Conservation (phyloP, 2,888 invertebrate genomes). For the Pristionchus exspectatus region DNA sequence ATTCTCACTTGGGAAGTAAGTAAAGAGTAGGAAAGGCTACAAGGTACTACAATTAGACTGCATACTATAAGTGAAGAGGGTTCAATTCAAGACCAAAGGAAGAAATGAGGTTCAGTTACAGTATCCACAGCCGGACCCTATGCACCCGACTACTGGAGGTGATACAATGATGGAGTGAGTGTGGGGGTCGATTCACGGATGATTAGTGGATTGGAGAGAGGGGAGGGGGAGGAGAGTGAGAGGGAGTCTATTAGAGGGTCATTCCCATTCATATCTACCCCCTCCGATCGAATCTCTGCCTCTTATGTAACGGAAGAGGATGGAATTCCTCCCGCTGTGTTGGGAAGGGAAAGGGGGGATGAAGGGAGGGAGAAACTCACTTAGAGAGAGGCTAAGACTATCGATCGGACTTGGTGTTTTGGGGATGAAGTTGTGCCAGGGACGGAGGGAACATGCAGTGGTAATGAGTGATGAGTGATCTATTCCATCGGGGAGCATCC, state of each 20-base stretch:
- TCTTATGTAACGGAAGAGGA: conserved; percentile 43
- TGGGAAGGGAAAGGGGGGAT: conserved; percentile 19
- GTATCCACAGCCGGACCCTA: neutral
- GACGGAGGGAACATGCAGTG: neutral
- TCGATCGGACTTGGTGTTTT: neutral
- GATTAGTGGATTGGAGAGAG: conserved; percentile 27
- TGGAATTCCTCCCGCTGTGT: conserved; percentile 45
- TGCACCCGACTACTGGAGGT: neutral
- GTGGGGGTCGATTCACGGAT: conserved; percentile 20
- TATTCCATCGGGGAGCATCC: neutral
- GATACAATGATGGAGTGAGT: conserved; percentile 54
- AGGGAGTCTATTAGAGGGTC: conserved; percentile 33
- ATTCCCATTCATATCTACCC: conserved; percentile 46
- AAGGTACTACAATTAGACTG: neutral
- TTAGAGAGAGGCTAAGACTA: neutral
- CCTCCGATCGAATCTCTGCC: conserved; percentile 34
- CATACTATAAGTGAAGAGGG: neutral
- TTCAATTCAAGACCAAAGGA: neutral
- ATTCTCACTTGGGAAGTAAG: neutral
- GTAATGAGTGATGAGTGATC: neutral
- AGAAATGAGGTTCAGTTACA: neutral
- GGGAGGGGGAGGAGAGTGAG: neutral
- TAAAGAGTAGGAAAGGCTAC: neutral
- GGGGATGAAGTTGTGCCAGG: neutral
- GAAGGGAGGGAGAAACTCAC: neutral